Percentiles rank a stretch among this genome's conserved stretches.
Evolutionary conservation across 1,140 invertebrate species (phyloP).

Genomic region (Ceratina australensis): DNA sequence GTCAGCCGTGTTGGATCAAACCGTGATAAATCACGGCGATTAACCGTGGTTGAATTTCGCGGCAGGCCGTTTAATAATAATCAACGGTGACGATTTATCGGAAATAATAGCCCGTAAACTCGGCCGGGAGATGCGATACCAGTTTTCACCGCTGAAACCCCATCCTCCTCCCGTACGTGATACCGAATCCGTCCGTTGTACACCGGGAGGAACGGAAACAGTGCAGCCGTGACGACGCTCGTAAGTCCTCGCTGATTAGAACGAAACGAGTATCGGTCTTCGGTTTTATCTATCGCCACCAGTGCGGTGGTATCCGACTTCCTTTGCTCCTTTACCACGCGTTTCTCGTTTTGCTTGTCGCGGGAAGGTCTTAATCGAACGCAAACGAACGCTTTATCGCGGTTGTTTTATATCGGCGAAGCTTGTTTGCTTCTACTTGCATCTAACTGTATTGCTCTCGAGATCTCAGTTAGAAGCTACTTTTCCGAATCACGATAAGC

Average conservation of each 20-base stretch:
- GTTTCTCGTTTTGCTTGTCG: background rate
- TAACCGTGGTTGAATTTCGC: background rate
- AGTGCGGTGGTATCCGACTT: background rate
- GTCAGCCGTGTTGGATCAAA: background rate
- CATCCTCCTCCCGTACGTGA: background rate
- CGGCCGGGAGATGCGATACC: conserved; percentile 4
- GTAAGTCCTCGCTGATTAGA: conserved; percentile 6
- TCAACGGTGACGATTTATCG: conserved; percentile 3
- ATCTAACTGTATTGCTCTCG: too few species aligned
- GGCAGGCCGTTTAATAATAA: conserved; percentile 2
- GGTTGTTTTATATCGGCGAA: background rate
- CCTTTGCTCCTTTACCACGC: background rate
- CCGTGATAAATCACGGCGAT: conserved; percentile 5
- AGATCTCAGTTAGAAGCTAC: too few species aligned
- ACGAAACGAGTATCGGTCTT: conserved; percentile 4
- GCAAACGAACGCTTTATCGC: background rate
- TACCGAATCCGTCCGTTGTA: background rate
- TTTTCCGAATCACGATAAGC: too few species aligned
- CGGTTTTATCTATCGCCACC: conserved; percentile 9
- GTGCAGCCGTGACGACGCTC: background rate
- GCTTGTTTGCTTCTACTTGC: too few species aligned
- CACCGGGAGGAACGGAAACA: background rate
- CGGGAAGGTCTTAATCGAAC: conserved; percentile 20
- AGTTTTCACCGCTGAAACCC: background rate
- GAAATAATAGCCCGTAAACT: conserved; percentile 8